Base-by-base conservation (phyloP, 2,113 vertebrate species). In the Himantopus leucocephalus region DNA sequence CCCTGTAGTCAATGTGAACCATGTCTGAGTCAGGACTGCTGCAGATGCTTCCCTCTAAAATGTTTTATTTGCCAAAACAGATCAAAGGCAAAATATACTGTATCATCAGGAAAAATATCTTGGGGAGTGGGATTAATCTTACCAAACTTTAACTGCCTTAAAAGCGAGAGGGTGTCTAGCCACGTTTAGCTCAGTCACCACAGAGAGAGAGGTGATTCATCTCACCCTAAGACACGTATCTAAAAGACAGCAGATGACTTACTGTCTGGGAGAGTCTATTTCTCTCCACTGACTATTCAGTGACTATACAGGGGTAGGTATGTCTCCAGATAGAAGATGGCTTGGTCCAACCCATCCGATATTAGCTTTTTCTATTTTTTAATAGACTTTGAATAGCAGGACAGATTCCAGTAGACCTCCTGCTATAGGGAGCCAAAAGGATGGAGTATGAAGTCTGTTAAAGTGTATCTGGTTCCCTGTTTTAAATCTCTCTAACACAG, bases 151-250 rank as follows among this genome's bases (percentile, higher is more conserved):
- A 39, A 75, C 26, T 85, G 60, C 58, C 52, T 91, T 85, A 75
- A 56, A 78, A 92, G 24, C 32, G 52, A 75, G 77, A 87, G 19
- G 34, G 27, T 85, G 56, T 81, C 84, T 91, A 78, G 70, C 62
- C 87, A 87, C 0, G 9, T 59, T 91, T 87, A 60, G 60, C 56
- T 94, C 39, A 74, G 75, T 84, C 64, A 55, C 43, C 7, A 3
- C 60, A 91, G 73, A 85, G 64, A 85, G 64, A 41, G 41, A 87
- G 39, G 77, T 91, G 92, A 97, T 87, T 92, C 88, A 93, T 86
- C 53, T 86, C 37, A 75, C 62, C 66, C 91, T 58, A 64, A 72
- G 83, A 52, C 15, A 48, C 0, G 1, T 32, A 60, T 64, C 29
- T 86, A 45, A 62, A 93, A 71, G 63, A 76, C 9, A 43, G 62